Evolutionary conservation across 2,888 invertebrate species (phyloP), one percentile per base, ranked within the genome.

Genomic region (Agriopis marginaria): DNA sequence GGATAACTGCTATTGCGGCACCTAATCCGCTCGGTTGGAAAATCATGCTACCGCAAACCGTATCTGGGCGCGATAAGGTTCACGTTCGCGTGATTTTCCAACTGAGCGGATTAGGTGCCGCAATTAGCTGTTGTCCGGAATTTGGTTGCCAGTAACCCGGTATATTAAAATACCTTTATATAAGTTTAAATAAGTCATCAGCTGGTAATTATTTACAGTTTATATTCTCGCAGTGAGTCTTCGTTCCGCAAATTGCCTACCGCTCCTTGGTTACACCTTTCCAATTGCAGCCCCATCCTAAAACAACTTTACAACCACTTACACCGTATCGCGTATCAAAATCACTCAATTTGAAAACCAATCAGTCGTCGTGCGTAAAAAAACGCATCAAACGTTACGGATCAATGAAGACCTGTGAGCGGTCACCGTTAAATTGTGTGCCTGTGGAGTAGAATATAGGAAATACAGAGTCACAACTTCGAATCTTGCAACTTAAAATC

Each of bases 341-440:
- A 70, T 61, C 68, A 64, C 68, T 71, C 71, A 75, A 71, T 70
- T 75, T 64, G 61, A 68, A 77, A 75, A 71, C 47, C 55, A 72
- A 77, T 77, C 71, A 68, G 70, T 71, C 47, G 66, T 72, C 62
- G 56, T 17, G 53, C 63, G 50, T 65, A 78, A 73, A 70, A n/a
- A 71, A 73, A 66, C 54, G 60, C 69, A 76, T 78, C 74, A 73
- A 59, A 70, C 40, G 77, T 79, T 75, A 78, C 78, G 82, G 80
- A 39, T 77, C 76, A 78, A 32, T 60, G 62, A 40, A 61, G 62
- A 68, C 84, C 84, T 85, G 84, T 75, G 67, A 53, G 71, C 81
- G 79, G 72, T 77, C 80, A 80, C 82, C 83, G 79, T 84, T 79
- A 83, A 83, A 83, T 84, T 80, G 77, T 66, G 61, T 60, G 51